Base-by-base conservation (phyloP, 1,140 invertebrate species). In the Caenorhabditis briggsae region DNA sequence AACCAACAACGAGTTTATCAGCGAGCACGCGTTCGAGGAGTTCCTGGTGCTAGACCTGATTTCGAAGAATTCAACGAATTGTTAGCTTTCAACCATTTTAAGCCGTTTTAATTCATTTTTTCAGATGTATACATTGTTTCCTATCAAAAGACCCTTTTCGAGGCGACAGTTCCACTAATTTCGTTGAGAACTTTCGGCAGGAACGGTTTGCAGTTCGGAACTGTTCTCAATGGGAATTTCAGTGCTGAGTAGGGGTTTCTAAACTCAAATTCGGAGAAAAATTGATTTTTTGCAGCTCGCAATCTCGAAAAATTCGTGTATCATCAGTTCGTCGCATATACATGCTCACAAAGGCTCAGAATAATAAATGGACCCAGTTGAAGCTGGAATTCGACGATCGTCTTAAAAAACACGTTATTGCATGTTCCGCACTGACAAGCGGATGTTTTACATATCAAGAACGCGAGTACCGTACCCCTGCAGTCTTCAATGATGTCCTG, bases 391-490 rank as follows among this genome's bases (percentile, higher is more conserved):
- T 78, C 46, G 23, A 78, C 33, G 70, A 78, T 5, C 2, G 18
- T 8, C 23, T 78, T n/a, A 78, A 78, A 33, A 78, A 50, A 78
- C 9, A 78, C n/a, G 70, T 78, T 50, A 48, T 78, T 23, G 70
- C 46, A 50, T 78, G 70, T 46, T 78, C 70, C 20, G 70, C 70
- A 18, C 14, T 78, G 20, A 78, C 70, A 20, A 23, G 25, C 33
- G 70, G 70, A 14, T 78, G 70, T 50, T 78, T 78, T 18, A 78
- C 70, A 53, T 78, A 78, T 78, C 33, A n/a, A 12, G 70, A 78
- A 9, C 53, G 50, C 14, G 70, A 78, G 2, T 78, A 78, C 46
- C 5, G 9, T 18, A 50, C 70, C 2, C 70, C 70, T 8, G 43
- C 70, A 11, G 46, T 78, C 7, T 78, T 50, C 20, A 78, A 78